Conservation (phyloP, 1,140 invertebrate genomes). For the Bombus superbus region DNA sequence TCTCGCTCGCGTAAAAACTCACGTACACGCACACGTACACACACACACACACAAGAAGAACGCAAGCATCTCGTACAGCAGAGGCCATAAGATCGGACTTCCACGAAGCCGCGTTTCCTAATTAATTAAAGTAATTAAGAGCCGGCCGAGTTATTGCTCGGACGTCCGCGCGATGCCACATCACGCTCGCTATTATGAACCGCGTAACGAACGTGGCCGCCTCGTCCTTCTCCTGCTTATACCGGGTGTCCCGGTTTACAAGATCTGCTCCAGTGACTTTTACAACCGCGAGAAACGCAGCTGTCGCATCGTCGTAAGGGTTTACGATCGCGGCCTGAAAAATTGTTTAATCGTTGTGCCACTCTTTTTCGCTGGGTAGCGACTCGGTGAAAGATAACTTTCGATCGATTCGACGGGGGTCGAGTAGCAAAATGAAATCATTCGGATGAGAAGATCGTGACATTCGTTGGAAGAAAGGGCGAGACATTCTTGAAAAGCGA, state of each 20-base stretch:
- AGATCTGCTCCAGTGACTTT: background rate
- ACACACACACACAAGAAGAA: background rate
- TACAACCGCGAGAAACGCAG: background rate
- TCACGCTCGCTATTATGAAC: conserved; percentile 74
- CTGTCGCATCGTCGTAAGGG: background rate
- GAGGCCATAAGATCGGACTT: conserved; percentile 77
- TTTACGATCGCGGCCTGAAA: background rate
- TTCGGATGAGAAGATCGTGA: background rate
- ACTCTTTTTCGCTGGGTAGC: background rate
- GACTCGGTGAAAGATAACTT: background rate
- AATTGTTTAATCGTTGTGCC: background rate
- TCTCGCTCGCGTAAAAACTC: background rate
- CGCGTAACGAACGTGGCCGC: conserved; percentile 71
- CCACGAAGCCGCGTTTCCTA: conserved; percentile 77
- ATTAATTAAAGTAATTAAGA: conserved; percentile 81
- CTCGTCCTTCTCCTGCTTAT: conserved; percentile 55
- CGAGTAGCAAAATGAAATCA: background rate
- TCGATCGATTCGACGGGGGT: background rate
- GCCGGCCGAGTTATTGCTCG: conserved; percentile 77
- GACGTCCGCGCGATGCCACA: conserved; percentile 70
- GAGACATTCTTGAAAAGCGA: background rate
- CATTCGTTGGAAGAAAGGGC: background rate
- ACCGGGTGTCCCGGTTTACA: background rate
- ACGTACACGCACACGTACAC: too few species aligned
- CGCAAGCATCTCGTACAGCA: conserved; percentile 5